phyloP scores from a whole-genome alignment of 1,140 invertebrate genomes.

The Drosophila guanche region DNA sequence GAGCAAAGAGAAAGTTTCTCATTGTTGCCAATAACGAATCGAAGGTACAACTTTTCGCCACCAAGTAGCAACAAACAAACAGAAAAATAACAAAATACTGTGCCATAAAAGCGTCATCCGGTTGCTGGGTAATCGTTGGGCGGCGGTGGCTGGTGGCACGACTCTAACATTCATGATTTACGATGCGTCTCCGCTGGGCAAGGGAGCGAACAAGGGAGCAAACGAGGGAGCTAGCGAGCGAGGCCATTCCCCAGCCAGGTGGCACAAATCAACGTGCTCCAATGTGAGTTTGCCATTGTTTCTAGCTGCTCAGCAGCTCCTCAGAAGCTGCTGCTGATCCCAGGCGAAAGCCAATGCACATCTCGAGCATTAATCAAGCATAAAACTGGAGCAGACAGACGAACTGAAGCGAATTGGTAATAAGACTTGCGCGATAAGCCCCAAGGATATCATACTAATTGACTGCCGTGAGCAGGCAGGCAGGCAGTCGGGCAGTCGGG shows the following conservation, averaged over 20 bases:
- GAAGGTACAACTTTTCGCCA: conserved; percentile 32
- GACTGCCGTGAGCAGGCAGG: conserved; percentile 15
- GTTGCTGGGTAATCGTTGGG: conserved; percentile 49
- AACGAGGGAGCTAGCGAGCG: neutral
- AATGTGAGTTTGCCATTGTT: conserved; percentile 10
- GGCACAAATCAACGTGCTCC: conserved; percentile 59
- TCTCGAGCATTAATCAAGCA: conserved; percentile 69
- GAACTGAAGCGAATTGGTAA: conserved; percentile 39
- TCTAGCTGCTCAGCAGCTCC: conserved; percentile 9
- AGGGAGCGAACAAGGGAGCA: neutral
- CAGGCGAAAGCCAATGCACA: conserved; percentile 50
- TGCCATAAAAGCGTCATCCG: conserved; percentile 59
- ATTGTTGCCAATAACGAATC: conserved; percentile 57
- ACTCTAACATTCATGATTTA: conserved; percentile 75
- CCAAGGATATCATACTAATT: conserved; percentile 66
- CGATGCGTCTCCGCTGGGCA: conserved; percentile 54
- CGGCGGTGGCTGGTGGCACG: conserved; percentile 21
- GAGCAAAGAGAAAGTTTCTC: conserved; percentile 14
- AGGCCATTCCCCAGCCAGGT: conserved; percentile 64
- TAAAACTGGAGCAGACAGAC: conserved; percentile 54
- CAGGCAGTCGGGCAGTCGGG: neutral
- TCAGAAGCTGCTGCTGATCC: conserved; percentile 4
- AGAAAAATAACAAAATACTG: conserved; percentile 35
- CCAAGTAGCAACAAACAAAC: conserved; percentile 3
- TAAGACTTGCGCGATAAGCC: conserved; percentile 50